A percentile compares a stretch with the other conserved stretches of the same genome.
phyloP scores from a whole-genome alignment of 2,888 invertebrate genomes.

The Anthrax anthrax region DNA sequence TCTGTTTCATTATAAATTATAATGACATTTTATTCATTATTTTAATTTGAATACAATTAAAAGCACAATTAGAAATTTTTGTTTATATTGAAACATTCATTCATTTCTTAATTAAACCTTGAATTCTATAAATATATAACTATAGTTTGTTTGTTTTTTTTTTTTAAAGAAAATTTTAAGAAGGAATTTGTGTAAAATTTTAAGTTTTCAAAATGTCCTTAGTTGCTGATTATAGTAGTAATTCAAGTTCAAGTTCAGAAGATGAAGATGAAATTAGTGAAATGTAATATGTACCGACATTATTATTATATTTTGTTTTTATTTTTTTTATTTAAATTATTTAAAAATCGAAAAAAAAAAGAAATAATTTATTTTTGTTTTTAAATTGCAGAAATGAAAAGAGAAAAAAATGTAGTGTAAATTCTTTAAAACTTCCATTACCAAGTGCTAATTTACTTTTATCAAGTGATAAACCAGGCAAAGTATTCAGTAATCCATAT shows the following conservation, averaged over 20 bases:
- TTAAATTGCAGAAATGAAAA: neutral
- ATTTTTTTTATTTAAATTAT: neutral
- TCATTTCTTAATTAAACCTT: too few relatives aligned
- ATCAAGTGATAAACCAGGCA: conserved; percentile 18
- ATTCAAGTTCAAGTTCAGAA: conserved; percentile 17
- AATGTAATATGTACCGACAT: neutral
- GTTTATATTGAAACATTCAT: too few relatives aligned
- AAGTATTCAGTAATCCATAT: conserved; percentile 76
- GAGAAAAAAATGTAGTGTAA: too few relatives aligned
- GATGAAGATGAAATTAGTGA: conserved; percentile 4
- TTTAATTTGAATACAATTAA: too few relatives aligned
- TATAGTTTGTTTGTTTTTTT: too few relatives aligned
- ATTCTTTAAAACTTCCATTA: neutral
- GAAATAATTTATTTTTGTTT: neutral
- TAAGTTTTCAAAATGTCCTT: conserved; percentile 19
- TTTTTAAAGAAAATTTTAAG: too few relatives aligned
- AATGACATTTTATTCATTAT: too few relatives aligned
- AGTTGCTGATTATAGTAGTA: conserved; percentile 22
- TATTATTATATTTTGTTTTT: neutral
- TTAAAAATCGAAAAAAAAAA: neutral
- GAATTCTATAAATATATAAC: too few relatives aligned
- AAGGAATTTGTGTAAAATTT: too few relatives aligned
- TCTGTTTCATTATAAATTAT: too few relatives aligned
- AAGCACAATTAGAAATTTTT: too few relatives aligned
- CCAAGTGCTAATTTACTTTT: conserved; percentile 26